phyloP scores from a whole-genome alignment of 2,888 invertebrate genomes.

The Lasioglossum malachurum region DNA sequence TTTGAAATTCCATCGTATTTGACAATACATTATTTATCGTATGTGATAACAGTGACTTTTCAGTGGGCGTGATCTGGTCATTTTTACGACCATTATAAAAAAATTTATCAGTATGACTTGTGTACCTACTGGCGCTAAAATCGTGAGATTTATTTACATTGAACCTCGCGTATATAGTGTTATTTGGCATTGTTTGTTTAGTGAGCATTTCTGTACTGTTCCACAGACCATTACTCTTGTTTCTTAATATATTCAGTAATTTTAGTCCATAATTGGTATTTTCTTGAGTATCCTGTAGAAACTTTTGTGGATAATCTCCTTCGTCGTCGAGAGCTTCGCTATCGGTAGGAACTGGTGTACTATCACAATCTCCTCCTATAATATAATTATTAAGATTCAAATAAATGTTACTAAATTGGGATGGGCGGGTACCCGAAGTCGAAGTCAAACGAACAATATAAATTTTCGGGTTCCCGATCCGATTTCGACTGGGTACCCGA shows the following conservation, averaged over 20 bases:
- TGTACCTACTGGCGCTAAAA: slow-evolving; percentile 9
- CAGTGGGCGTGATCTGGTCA: slow-evolving; percentile 8
- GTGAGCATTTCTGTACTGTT: slow-evolving; percentile 19
- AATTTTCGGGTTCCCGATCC: too few relatives aligned
- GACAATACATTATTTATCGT: slow-evolving; percentile 20
- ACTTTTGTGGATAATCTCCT: slow-evolving; percentile 81
- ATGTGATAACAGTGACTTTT: slow-evolving; percentile 10
- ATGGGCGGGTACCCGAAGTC: too few relatives aligned
- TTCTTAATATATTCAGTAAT: slow-evolving; percentile 71
- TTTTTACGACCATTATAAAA: slow-evolving; percentile 23
- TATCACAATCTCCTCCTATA: slow-evolving; percentile 87
- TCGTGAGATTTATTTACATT: slow-evolving; percentile 33
- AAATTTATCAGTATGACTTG: slow-evolving; percentile 2
- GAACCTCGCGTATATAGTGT: neutral
- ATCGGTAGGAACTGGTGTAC: slow-evolving; percentile 75
- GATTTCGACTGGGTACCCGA: too few relatives aligned
- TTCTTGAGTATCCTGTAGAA: slow-evolving; percentile 69
- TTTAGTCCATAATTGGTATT: slow-evolving; percentile 57
- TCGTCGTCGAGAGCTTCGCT: slow-evolving; percentile 79
- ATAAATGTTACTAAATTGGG: neutral
- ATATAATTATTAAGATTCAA: slow-evolving; percentile 15
- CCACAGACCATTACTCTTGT: slow-evolving; percentile 34
- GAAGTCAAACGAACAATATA: too few relatives aligned
- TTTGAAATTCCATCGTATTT: slow-evolving; percentile 26
- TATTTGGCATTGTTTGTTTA: slow-evolving; percentile 11